phyloP scores from a whole-genome alignment of 2,888 invertebrate genomes.

The Eucera pruinosa region DNA sequence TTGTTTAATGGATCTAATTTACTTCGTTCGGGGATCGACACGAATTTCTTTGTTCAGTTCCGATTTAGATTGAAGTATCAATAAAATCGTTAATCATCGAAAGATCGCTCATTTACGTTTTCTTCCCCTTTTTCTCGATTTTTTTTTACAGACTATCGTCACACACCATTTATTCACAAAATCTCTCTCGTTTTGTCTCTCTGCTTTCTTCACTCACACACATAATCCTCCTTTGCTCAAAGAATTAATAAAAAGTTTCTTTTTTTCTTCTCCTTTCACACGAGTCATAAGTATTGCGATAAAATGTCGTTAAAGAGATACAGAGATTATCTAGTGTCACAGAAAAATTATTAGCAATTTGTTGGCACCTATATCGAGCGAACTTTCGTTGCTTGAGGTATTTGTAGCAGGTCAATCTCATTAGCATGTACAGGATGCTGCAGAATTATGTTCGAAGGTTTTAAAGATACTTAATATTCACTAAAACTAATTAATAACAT shows the following conservation, averaged over 20 bases:
- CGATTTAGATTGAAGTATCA: not conserved
- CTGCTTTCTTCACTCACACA: conserved; percentile 14
- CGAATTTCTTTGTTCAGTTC: not conserved
- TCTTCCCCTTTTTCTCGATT: not conserved
- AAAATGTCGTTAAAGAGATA: not conserved
- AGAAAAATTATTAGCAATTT: conserved; percentile 58
- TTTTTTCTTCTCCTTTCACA: conserved; percentile 1
- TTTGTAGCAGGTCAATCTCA: not conserved
- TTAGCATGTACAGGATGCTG: not conserved
- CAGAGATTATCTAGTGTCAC: not conserved
- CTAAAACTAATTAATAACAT: not conserved
- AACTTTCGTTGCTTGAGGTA: conserved; percentile 35
- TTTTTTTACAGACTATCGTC: conserved; percentile 27
- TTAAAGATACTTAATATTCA: not conserved
- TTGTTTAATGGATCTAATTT: not conserved
- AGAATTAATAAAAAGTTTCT: conserved; percentile 35
- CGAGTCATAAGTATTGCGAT: not conserved
- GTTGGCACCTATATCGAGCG: conserved; percentile 34
- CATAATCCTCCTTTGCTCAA: conserved; percentile 31
- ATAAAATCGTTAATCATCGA: conserved; percentile 8
- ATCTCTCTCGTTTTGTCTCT: conserved; percentile 9
- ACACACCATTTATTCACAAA: conserved; percentile 20
- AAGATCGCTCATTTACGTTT: conserved; percentile 49
- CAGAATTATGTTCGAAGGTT: not conserved
- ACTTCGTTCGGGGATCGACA: not conserved